A percentile compares a stretch with the other conserved stretches of the same genome.
Conservation (phyloP, 2,888 invertebrate genomes). For the Hyposoter dolosus region DNA sequence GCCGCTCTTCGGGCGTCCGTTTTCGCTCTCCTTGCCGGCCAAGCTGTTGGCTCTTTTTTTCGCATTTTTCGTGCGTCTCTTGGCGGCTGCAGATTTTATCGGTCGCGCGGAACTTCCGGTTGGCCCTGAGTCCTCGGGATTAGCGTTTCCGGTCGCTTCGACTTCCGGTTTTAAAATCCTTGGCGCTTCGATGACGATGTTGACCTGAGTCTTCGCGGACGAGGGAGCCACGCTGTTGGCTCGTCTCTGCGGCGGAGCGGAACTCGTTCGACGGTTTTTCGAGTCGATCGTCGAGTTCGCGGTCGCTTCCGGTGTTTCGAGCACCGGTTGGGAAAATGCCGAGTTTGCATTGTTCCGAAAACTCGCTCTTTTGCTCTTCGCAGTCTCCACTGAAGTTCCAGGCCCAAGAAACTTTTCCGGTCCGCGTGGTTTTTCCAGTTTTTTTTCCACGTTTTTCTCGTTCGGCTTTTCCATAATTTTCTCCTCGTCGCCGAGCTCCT, state of each 20-base stretch:
- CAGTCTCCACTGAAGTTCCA: conserved; percentile 35
- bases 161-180: conserved; percentile 50
- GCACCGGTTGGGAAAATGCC: conserved; percentile 77
- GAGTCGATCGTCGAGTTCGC: conserved; percentile 18
- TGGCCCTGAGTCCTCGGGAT: background rate
- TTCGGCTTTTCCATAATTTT: background rate
- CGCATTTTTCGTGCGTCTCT: conserved; percentile 78
- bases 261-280: conserved; percentile 74
- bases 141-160: background rate
- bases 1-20: conserved; percentile 66
- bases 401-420: conserved; percentile 25
- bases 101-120: conserved; percentile 15
- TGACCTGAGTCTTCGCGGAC: conserved; percentile 74
- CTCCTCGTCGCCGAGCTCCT: background rate
- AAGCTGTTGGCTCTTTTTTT: conserved; percentile 77
- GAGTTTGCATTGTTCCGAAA: conserved; percentile 79
- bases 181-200: conserved; percentile 78
- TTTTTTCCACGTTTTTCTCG: background rate
- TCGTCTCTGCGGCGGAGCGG: conserved; percentile 79
- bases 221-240: conserved; percentile 59
- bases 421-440: background rate
- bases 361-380: conserved; percentile 77
- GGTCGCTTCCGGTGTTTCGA: conserved; percentile 48
- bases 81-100: conserved; percentile 78
- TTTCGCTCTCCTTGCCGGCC: conserved; percentile 60